These are phyloP conservation scores for Torymus auratus DNA, from an alignment of 2,888 invertebrate genomes.

Conservation along the genomic window DNA sequence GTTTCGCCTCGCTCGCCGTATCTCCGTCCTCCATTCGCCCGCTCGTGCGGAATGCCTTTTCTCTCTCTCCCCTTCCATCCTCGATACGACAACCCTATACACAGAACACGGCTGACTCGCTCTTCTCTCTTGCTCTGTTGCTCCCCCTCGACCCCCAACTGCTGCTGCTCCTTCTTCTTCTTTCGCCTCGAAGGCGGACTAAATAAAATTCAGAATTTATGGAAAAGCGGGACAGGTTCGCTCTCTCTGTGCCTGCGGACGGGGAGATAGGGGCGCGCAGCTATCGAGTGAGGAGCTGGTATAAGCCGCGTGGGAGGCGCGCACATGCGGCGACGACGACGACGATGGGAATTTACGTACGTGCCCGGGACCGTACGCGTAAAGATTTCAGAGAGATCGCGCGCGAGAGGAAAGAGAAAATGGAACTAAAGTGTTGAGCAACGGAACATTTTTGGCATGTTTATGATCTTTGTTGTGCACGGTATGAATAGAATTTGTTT, in stretches of 20 bases:
- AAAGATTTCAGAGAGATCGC: slow-evolving; percentile 19
- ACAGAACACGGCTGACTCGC: neutral
- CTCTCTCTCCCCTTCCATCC: slow-evolving; percentile 2
- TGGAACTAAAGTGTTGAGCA: slow-evolving; percentile 55
- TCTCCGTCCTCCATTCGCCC: slow-evolving; percentile 49
- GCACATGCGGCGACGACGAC: slow-evolving; percentile 10
- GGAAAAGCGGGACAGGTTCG: slow-evolving; percentile 67
- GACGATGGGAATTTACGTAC: slow-evolving; percentile 44
- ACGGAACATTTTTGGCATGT: slow-evolving; percentile 56
- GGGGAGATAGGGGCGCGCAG: no score
- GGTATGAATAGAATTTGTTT: slow-evolving; percentile 45
- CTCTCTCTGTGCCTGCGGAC: slow-evolving; percentile 32
- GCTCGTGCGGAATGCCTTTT: slow-evolving; percentile 22
- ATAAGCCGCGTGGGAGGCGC: no score
- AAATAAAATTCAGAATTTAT: slow-evolving; percentile 75
- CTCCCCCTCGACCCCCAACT: neutral
- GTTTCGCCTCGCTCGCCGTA: slow-evolving; percentile 31
- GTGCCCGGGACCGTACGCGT: slow-evolving; percentile 11
- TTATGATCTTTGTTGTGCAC: slow-evolving; percentile 41
- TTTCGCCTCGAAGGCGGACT: slow-evolving; percentile 58
- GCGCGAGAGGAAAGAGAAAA: neutral
- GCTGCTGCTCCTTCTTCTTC: slow-evolving; percentile 13
- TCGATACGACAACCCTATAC: slow-evolving; percentile 7
- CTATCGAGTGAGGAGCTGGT: no score
- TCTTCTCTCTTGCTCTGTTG: neutral